Evolutionary conservation across 2,113 vertebrate genomes (phyloP), one percentile per base, ranked within the genome.

Genomic region (Oriolus oriolus): DNA sequence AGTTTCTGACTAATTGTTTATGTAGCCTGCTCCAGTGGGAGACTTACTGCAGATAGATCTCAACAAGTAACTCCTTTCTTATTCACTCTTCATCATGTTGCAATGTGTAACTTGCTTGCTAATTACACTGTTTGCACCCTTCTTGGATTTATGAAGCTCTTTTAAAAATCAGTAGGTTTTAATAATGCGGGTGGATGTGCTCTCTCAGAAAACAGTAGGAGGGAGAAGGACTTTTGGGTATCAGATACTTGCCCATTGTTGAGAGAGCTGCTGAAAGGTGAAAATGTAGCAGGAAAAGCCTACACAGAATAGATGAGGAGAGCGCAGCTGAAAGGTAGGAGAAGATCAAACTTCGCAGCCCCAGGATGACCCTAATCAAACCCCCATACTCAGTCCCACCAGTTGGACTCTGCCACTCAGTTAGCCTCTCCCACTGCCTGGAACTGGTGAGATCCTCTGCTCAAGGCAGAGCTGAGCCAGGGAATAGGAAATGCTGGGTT

Each of bases 371-470:
- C 33, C 14, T 0, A 1, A 30, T 45, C 45, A 45, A 59, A 42
- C 33, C 6, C 23, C 13, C 0, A 1, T 6, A 9, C 16, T 66
- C 7, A 22, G n/a, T 19, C 28, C 17, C 4, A 6, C 23, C 0
- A 5, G 10, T 2, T 66, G 47, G 15, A 37, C n/a, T 57, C 21
- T 59, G 56, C n/a, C 56, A 35, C 56, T 59, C 56, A 59, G 54
- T n/a, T 41, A 78, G 16, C 33, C 1, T 10, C 26, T 63, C 13
- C 35, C 26, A 16, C 27, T 60, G 23, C 23, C 30, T 47, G 47
- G 44, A 76, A 16, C 18, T 1, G 0, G 24, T 0, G 6, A 79
- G 7, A 33, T 35, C 52, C 71, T 15, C 5, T 21, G 21, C n/a
- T 66, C 1, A 9, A 42, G 49, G 44, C 21, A 70, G 57, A 30